phyloP scores from a whole-genome alignment of 2,888 invertebrate species.

The Trissolcus brochymenae region DNA sequence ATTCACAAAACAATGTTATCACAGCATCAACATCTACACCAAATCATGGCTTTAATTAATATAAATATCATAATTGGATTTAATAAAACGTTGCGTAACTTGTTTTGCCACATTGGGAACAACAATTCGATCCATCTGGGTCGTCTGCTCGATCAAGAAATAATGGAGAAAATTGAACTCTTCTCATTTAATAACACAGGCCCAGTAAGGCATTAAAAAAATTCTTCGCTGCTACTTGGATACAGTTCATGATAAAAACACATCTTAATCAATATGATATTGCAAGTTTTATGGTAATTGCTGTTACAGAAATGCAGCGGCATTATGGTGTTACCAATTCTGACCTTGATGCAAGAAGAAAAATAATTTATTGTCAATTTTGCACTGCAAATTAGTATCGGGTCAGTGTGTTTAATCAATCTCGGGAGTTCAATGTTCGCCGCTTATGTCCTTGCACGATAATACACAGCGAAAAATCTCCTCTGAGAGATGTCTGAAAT shows the following conservation, averaged over 20 bases:
- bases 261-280: slow-evolving; percentile 22
- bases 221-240: neutral
- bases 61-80: slow-evolving; percentile 21
- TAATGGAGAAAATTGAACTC: neutral
- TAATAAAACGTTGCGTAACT: slow-evolving; percentile 18
- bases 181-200: slow-evolving; percentile 1
- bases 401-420: slow-evolving; percentile 37
- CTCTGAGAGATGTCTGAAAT: too few relatives aligned
- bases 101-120: neutral
- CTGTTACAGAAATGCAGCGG: slow-evolving; percentile 24
- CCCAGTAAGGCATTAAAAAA: slow-evolving; percentile 18
- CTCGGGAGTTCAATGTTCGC: slow-evolving; percentile 42
- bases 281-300: slow-evolving; percentile 18
- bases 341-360: slow-evolving; percentile 24
- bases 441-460: slow-evolving; percentile 33
- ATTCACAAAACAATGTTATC: slow-evolving; percentile 34
- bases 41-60: slow-evolving; percentile 26
- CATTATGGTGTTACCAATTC: slow-evolving; percentile 31
- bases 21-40: slow-evolving; percentile 8
- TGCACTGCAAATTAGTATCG: slow-evolving; percentile 40
- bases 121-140: slow-evolving; percentile 13
- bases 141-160: neutral
- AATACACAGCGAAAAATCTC: slow-evolving; percentile 23
- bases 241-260: slow-evolving; percentile 11
- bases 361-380: slow-evolving; percentile 35